These are phyloP conservation scores for Cygnus olor DNA, from an alignment of 2,797 vertebrate species.

Conservation along the genomic window DNA sequence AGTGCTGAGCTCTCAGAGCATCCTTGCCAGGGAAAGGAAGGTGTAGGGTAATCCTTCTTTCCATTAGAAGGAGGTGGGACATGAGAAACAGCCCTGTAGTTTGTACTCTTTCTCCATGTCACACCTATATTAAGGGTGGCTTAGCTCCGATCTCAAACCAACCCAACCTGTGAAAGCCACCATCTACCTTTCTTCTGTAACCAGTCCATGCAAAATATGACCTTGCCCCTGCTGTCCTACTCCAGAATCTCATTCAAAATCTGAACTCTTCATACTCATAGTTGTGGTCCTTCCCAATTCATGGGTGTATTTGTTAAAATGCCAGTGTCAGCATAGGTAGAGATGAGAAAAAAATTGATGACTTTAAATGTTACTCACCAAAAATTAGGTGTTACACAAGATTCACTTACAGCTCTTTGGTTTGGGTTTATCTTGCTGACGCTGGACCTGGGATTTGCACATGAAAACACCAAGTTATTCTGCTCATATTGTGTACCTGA, in stretches of 20 bases:
- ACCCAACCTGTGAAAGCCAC: neutral
- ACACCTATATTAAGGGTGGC: neutral
- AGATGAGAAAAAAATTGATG: constrained; percentile 28
- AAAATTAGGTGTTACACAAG: constrained; percentile 27
- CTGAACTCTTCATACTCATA: neutral
- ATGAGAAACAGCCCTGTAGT: neutral
- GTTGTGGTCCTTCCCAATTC: neutral
- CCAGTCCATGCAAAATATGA: neutral
- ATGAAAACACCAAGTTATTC: constrained; percentile 6
- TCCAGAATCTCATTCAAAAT: neutral
- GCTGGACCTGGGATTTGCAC: neutral
- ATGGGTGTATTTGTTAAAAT: neutral
- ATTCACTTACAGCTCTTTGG: neutral
- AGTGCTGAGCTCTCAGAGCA: neutral
- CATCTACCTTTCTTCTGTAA: neutral
- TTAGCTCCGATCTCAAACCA: neutral
- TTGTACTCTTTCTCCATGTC: neutral
- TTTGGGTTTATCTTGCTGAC: constrained; percentile 37
- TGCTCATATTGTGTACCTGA: neutral
- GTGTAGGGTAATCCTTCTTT: neutral
- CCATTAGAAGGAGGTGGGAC: neutral
- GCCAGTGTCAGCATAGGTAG: neutral
- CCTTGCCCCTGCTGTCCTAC: neutral
- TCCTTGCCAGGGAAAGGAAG: neutral
- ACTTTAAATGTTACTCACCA: neutral